These are phyloP conservation scores for Xestia sexstrigata DNA, from an alignment of 2,888 invertebrate species.

Conservation along the genomic window DNA sequence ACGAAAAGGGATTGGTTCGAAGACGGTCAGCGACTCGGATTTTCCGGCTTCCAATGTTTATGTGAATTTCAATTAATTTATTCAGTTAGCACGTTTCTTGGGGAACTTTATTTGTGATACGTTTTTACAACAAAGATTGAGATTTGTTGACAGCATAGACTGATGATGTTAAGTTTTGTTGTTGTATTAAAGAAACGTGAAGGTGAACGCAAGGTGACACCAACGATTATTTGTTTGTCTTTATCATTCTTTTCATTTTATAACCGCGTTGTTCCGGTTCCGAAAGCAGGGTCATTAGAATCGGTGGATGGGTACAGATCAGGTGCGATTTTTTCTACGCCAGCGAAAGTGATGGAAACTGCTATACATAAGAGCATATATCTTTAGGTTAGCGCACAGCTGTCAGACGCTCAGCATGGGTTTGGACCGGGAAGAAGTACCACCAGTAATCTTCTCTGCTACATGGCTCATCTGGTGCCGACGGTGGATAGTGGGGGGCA, in stretches of 20 bases:
- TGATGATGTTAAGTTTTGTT: neutral
- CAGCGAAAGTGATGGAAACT: too few relatives aligned
- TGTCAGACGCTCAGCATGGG: too few relatives aligned
- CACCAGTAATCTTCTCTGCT: too few relatives aligned
- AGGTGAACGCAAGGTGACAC: neutral
- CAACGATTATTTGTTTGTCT: neutral
- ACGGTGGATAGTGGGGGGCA: too few relatives aligned
- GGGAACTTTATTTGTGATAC: conserved; percentile 50
- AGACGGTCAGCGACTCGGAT: conserved; percentile 47
- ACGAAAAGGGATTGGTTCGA: conserved; percentile 56
- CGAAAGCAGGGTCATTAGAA: too few relatives aligned
- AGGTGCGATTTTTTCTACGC: too few relatives aligned
- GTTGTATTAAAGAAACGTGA: neutral
- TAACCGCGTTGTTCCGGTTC: too few relatives aligned
- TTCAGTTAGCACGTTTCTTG: conserved; percentile 49
- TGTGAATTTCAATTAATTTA: conserved; percentile 64
- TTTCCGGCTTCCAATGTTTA: conserved; percentile 63
- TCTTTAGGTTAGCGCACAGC: too few relatives aligned
- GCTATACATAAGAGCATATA: too few relatives aligned
- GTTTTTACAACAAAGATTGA: conserved; percentile 42
- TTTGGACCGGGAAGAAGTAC: too few relatives aligned
- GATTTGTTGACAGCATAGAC: conserved; percentile 1
- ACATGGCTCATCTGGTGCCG: too few relatives aligned
- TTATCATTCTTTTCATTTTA: neutral
- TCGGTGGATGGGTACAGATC: too few relatives aligned